phyloP scores from a whole-genome alignment of 2,888 invertebrate species.

The Tinea trinotella region DNA sequence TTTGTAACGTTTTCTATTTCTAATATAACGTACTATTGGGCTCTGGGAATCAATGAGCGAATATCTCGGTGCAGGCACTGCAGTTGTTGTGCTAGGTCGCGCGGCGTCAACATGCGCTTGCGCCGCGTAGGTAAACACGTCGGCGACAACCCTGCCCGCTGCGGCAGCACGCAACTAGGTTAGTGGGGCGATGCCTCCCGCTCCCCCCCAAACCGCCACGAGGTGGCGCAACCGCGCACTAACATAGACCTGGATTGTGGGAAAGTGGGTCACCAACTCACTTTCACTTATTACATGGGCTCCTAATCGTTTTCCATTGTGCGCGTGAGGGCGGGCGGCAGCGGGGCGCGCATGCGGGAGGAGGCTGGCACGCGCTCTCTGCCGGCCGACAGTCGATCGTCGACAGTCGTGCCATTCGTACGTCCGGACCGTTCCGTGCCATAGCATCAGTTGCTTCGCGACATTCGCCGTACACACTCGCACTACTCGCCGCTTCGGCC shows the following conservation, averaged over 20 bases:
- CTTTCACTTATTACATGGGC: constrained; percentile 91
- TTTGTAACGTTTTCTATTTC: too few species aligned
- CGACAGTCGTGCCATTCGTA: constrained; percentile 49
- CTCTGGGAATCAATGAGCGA: too few species aligned
- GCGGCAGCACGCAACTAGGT: constrained; percentile 29
- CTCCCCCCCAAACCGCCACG: constrained; percentile 69
- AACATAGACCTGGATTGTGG: constrained; percentile 94
- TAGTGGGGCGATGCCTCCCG: constrained; percentile 49
- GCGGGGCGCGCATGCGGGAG: constrained; percentile 66
- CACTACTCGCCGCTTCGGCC: constrained; percentile 25
- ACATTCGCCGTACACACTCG: constrained; percentile 25
- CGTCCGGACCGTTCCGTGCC: constrained; percentile 31
- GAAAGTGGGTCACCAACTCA: constrained; percentile 93
- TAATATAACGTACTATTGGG: too few species aligned
- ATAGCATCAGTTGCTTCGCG: constrained; percentile 28
- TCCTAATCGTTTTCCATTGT: constrained; percentile 81
- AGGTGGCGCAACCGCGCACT: constrained; percentile 73
- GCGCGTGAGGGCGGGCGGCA: constrained; percentile 71
- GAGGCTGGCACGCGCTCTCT: constrained; percentile 62
- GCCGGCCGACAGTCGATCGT: constrained; percentile 70
- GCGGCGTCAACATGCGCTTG: constrained; percentile 17
- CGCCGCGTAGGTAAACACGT: constrained; percentile 56
- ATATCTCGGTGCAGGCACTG: not conserved
- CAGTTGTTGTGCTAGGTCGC: constrained; percentile 21
- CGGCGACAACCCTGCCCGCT: constrained; percentile 72